These are phyloP conservation scores for Eurois occulta DNA, from an alignment of 2,888 invertebrate genomes.

Conservation along the genomic window DNA sequence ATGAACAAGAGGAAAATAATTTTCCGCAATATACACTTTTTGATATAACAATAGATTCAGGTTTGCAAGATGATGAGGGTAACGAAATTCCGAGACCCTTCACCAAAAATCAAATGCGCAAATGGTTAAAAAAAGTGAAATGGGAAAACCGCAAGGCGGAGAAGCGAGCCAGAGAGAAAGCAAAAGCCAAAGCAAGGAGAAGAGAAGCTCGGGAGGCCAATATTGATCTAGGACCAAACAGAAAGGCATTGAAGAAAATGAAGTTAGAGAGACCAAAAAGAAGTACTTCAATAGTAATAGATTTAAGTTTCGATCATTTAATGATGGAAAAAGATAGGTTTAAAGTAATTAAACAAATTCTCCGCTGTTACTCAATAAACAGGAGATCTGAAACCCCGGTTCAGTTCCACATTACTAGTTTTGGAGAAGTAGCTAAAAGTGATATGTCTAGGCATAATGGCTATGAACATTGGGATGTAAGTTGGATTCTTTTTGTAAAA, in stretches of 20 bases:
- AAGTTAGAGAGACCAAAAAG: slow-evolving; percentile 93
- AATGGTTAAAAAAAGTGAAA: slow-evolving; percentile 92
- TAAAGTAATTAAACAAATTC: slow-evolving; percentile 97
- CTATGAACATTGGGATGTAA: slow-evolving; percentile 97
- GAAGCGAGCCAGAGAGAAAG: slow-evolving; percentile 93
- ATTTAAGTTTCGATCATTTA: slow-evolving; percentile 96
- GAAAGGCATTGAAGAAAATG: slow-evolving; percentile 94
- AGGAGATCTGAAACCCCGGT: slow-evolving; percentile 94
- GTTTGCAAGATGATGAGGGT: slow-evolving; percentile 86
- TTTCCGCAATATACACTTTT: slow-evolving; percentile 83
- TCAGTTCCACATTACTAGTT: slow-evolving; percentile 95
- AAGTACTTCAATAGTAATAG: slow-evolving; percentile 94
- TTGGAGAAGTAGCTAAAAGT: slow-evolving; percentile 93
- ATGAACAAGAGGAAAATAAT: slow-evolving; percentile 62
- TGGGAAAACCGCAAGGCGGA: slow-evolving; percentile 93
- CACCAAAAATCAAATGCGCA: slow-evolving; percentile 92
- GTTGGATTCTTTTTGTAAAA: slow-evolving; percentile 72
- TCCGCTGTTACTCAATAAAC: slow-evolving; percentile 97
- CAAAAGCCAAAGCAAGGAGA: slow-evolving; percentile 92
- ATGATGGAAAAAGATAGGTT: slow-evolving; percentile 97
- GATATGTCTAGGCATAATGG: slow-evolving; percentile 96
- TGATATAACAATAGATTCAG: slow-evolving; percentile 86
- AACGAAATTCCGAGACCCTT: slow-evolving; percentile 86
- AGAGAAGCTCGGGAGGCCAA: slow-evolving; percentile 93
- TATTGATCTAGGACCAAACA: slow-evolving; percentile 93